Evolutionary conservation across 2,888 invertebrate genomes (phyloP), one percentile per base, ranked within the genome.

Genomic region (Ichneumoninae sp.): DNA sequence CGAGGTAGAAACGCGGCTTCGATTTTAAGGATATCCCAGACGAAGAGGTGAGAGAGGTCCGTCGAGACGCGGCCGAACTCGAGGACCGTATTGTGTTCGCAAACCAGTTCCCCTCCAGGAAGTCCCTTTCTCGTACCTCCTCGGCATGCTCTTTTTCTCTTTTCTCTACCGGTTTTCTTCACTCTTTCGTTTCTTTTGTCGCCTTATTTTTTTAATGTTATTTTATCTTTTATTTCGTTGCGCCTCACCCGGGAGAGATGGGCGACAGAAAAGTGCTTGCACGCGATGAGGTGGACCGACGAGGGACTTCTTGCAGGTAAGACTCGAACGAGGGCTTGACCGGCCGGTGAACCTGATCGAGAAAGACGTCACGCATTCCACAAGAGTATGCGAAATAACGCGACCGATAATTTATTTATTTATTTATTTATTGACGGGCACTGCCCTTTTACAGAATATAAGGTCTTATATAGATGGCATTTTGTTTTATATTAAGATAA

Each of bases 51-150:
- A 50, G 57, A 52, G 54, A 69, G 40, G 47, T 62, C 16, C 26
- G 54, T 22, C 44, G 75, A 71, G 65, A 16, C 70, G 78, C 74
- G 65, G 60, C 65, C 77, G 54, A 50, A 74, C 60, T 81, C 57
- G 71, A 71, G 82, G 71, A 79, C 71, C 79, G 72, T 75, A 84
- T 84, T 84, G 84, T 82, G 82, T 78, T 82, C 75, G 79, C 72
- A 87, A 89, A 89, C 89, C 89, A 88, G 89, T 89, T 89, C 86
- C 69, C 69, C 60, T 81, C 65, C 87, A 85, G 87, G 87, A 88
- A 88, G 88, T 84, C 54, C 80, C 77, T 47, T 60, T 72, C 77
- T 82, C 81, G 69, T 77, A 70, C 71, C 80, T 69, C 69, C 69
- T 57, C 50, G 54, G 74, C 16, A 60, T 50, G 68, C 44, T 70